Percentiles rank a stretch among this genome's conserved stretches.
phyloP scores from a whole-genome alignment of 2,888 invertebrate species.

The Phorcus lineatus region DNA sequence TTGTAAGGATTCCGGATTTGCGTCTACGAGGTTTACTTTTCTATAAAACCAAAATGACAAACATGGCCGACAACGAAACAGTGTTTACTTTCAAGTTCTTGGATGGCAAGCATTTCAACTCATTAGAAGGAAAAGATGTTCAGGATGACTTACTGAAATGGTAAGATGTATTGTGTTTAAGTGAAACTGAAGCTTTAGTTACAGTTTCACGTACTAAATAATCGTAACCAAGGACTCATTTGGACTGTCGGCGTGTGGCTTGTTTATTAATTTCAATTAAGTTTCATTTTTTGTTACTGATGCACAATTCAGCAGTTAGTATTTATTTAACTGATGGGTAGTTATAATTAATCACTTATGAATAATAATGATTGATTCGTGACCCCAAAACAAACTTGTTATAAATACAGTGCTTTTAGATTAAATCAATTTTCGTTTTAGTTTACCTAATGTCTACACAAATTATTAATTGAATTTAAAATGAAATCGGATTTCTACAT shows the following conservation, averaged over 20 bases:
- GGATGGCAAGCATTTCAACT: conserved; percentile 59
- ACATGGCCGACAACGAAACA: conserved; percentile 53
- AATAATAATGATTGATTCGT: too few relatives aligned
- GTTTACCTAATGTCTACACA: neutral
- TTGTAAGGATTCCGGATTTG: too few relatives aligned
- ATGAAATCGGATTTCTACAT: neutral
- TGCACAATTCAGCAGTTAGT: too few relatives aligned
- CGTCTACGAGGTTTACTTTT: neutral
- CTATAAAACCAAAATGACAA: conserved; percentile 19
- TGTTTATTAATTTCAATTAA: neutral
- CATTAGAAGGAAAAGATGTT: conserved; percentile 66
- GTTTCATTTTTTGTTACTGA: too few relatives aligned
- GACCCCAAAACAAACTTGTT: too few relatives aligned
- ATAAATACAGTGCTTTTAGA: neutral
- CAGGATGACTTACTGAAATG: conserved; percentile 68
- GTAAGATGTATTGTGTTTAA: conserved; percentile 41
- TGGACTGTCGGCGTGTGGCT: neutral
- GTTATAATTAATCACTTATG: too few relatives aligned
- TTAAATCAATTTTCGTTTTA: neutral
- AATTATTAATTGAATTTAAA: neutral
- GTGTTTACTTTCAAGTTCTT: conserved; percentile 65
- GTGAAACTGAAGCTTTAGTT: neutral
- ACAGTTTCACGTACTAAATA: neutral
- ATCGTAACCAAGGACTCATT: neutral
- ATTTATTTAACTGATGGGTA: too few relatives aligned